A percentile compares a stretch with the other conserved stretches of the same genome.
Conservation (phyloP, 2,888 invertebrate genomes). For the Eupithecia subfuscata region DNA sequence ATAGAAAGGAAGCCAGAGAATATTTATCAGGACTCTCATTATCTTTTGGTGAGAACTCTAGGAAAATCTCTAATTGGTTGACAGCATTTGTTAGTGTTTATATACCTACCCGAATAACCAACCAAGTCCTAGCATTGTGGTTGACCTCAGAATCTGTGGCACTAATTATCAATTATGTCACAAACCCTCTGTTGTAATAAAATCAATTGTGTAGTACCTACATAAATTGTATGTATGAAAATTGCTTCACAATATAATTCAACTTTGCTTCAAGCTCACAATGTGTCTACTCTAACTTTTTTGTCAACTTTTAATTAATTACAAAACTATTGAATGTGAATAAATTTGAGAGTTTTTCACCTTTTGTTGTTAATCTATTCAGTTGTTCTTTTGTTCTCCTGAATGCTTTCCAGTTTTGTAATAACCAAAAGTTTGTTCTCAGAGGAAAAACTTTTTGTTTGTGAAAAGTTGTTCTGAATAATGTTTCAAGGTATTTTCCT, state of each 20-base stretch:
- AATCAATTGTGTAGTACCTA: not conserved
- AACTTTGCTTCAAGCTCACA: not conserved
- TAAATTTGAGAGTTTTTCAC: not conserved
- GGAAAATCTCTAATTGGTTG: not conserved
- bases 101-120: not conserved
- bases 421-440: slow-evolving; percentile 59
- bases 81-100: not conserved
- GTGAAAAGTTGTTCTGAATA: slow-evolving; percentile 26
- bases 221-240: not conserved
- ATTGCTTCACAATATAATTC: not conserved
- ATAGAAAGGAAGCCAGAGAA: not conserved
- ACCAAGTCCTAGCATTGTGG: not conserved
- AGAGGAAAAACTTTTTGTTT: slow-evolving; percentile 44
- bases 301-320: not conserved
- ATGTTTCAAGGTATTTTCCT: not conserved
- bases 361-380: slow-evolving; percentile 43
- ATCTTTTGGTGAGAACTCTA: not conserved
- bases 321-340: not conserved
- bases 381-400: slow-evolving; percentile 51
- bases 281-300: slow-evolving; percentile 61
- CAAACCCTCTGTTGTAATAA: not conserved
- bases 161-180: not conserved
- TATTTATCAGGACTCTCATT: not conserved
- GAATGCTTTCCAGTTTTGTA: slow-evolving; percentile 56
- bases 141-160: not conserved